Evolutionary conservation across 2,888 invertebrate genomes (phyloP).

Genomic region (Ommatoiulus sabulosus): DNA sequence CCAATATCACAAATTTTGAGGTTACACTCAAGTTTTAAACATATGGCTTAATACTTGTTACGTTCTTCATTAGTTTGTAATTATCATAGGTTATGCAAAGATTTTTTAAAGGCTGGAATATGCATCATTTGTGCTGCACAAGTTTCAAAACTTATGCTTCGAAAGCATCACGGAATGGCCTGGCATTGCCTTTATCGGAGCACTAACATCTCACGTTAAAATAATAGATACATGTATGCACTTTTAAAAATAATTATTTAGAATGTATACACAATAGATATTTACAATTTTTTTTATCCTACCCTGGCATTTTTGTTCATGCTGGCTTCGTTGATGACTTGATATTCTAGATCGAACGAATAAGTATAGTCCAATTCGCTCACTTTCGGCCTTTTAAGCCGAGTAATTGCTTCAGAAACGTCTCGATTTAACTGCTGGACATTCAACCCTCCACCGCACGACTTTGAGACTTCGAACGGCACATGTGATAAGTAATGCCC

Average conservation of each 20-base stretch:
- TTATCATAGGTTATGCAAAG: neutral
- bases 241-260: slow-evolving; percentile 16
- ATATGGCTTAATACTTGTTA: no score
- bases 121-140: neutral
- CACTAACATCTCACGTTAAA: neutral
- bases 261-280: neutral
- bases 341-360: slow-evolving; percentile 49
- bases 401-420: neutral
- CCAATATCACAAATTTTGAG: no score
- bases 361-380: slow-evolving; percentile 35
- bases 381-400: slow-evolving; percentile 45
- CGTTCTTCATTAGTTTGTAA: neutral
- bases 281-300: neutral
- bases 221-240: neutral
- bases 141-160: neutral
- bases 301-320: neutral
- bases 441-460: slow-evolving; percentile 22
- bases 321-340: slow-evolving; percentile 42
- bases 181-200: neutral
- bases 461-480: slow-evolving; percentile 50
- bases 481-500: slow-evolving; percentile 41
- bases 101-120: neutral
- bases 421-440: neutral
- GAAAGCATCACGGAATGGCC: neutral
- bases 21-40: no score